Percentiles rank a stretch among this genome's conserved stretches.
Conservation (phyloP, 2,888 invertebrate genomes). For the Oasisia sp. region DNA sequence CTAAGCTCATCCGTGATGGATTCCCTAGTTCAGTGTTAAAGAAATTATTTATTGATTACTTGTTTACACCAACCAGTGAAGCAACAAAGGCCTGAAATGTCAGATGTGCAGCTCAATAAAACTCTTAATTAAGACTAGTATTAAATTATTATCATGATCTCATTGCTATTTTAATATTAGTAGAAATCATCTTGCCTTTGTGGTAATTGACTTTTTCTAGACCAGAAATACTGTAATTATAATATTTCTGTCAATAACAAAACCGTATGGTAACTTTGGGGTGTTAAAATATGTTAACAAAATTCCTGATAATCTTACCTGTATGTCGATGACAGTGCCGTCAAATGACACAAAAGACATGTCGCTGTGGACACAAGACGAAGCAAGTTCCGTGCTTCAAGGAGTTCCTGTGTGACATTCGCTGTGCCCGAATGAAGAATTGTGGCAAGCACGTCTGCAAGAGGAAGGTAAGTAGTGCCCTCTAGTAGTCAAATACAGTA, state of each 20-base stretch:
- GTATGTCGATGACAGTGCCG: constrained; percentile 68
- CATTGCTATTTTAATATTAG: background rate
- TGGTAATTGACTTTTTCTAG: no score
- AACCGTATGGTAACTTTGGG: background rate
- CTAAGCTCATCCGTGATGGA: no score
- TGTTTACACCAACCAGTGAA: no score
- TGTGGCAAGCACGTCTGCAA: constrained; percentile 91
- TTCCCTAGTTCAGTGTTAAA: no score
- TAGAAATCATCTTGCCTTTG: background rate
- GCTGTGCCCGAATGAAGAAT: constrained; percentile 82
- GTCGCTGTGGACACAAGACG: constrained; percentile 80
- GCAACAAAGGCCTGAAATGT: no score
- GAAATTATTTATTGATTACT: no score
- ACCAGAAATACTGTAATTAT: no score
- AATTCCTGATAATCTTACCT: background rate
- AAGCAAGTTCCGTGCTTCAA: constrained; percentile 89
- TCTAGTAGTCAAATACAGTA: background rate
- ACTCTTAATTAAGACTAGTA: background rate
- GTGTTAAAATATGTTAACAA: background rate
- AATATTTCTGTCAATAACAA: background rate
- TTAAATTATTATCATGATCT: background rate
- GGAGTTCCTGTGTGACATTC: constrained; percentile 86
- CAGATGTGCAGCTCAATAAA: no score
- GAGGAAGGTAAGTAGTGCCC: constrained; percentile 73
- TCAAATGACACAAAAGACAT: constrained; percentile 81